Base-by-base conservation (phyloP, 2,888 invertebrate species). In the Campoplex capitator region DNA sequence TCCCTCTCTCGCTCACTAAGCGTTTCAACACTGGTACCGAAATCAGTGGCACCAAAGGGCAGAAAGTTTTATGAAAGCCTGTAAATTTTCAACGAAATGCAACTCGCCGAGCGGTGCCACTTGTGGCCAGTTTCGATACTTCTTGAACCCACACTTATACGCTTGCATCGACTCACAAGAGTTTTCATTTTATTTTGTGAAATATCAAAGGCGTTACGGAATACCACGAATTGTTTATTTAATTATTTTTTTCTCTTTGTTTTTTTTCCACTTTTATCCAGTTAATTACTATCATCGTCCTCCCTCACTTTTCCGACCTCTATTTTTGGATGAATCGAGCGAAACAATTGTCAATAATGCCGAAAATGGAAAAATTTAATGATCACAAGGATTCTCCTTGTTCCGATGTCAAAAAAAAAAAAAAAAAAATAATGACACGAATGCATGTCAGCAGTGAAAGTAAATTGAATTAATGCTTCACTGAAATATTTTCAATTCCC, bases 21-120 rank as follows among this genome's bases (percentile, higher is more conserved):
- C 4, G 68, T 42, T 68, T 42, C 1, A 4, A 35, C 3, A 35
- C 38, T 62, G 9, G 13, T 58, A 62, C 32, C 32, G 16, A 71
- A 35, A 51, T 32, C 16, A 6, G n/a, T 28, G 32, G 8, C 51
- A 51, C 11, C 51, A 51, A 28, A 32, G 3, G 51, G 32, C 32
- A 9, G 18, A 16, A 13, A 32, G 18, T 48, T 71, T 51, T 9
- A 51, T 51, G 38, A 38, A 51, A 32, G 71, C 51, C 32, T 71
- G 28, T 62, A 16, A 18, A 71, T 71, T 32, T 71, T 71, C 51
- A 9, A 71, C 71, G 71, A 51, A 23, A 23, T 48, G 48, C 48
- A 71, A 71, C 71, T 32, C 3, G 58, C 58, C 58, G 28, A 71
- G 28, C 51, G 71, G 32, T 7, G 51, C 8, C 18, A 51, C 42